Evolutionary conservation across 1,140 invertebrate species (phyloP).

Genomic region (Ostrea denselamellosa): DNA sequence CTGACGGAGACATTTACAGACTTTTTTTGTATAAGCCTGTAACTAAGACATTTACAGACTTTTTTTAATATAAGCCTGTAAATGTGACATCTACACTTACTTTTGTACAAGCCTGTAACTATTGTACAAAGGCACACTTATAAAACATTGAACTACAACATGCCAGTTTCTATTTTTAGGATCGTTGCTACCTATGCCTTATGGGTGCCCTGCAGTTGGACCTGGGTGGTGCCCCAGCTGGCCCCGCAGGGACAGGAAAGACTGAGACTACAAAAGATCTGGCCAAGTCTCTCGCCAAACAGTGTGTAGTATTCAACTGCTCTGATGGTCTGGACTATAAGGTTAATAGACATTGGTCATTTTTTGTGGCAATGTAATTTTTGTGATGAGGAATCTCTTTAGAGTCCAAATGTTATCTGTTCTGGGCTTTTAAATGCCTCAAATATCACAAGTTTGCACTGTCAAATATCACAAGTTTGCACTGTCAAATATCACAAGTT

Average conservation of each 20-base stretch:
- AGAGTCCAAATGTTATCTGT: too few relatives aligned
- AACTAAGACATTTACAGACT: too few relatives aligned
- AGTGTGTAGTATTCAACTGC: conserved; percentile 95
- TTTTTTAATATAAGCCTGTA: too few relatives aligned
- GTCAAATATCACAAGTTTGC: too few relatives aligned
- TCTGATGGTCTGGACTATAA: conserved; percentile 93
- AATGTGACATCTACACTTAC: too few relatives aligned
- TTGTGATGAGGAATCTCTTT: too few relatives aligned
- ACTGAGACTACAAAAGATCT: conserved; percentile 87
- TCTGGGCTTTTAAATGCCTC: too few relatives aligned
- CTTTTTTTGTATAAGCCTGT: background rate
- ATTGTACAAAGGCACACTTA: background rate
- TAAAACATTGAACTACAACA: background rate
- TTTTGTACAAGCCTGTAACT: background rate
- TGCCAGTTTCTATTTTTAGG: conserved; percentile 57
- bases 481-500: too few relatives aligned
- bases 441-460: too few relatives aligned
- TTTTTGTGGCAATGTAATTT: too few relatives aligned
- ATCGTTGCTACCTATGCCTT: conserved; percentile 84
- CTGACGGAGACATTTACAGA: too few relatives aligned
- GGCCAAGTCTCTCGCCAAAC: conserved; percentile 91
- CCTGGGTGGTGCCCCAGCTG: conserved; percentile 83
- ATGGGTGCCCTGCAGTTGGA: conserved; percentile 93
- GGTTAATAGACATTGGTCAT: conserved; percentile 82
- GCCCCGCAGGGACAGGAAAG: conserved; percentile 80